Percentiles rank a stretch among this genome's conserved stretches.
These are phyloP conservation scores for Ailuropoda melanoleuca DNA, from an alignment of 2,113 vertebrate species.

Conservation along the genomic window DNA sequence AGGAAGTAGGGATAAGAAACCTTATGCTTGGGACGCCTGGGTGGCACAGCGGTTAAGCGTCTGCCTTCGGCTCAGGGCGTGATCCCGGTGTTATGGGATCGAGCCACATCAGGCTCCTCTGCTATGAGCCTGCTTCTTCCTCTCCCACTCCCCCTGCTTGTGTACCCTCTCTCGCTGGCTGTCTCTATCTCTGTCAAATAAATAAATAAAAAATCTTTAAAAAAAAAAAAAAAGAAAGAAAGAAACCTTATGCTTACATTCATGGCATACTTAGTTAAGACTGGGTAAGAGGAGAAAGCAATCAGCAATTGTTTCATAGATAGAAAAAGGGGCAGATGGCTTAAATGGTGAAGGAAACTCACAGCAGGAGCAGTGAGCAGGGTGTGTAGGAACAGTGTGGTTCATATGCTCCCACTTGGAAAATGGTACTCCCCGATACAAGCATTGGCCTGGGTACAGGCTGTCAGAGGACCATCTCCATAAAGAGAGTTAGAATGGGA, in stretches of 20 bases:
- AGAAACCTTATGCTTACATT: neutral
- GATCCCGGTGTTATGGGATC: no score
- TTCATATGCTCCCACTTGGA: neutral
- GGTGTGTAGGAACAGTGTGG: neutral
- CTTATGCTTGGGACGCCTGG: no score
- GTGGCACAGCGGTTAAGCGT: no score
- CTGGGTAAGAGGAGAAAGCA: neutral
- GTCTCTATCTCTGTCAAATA: no score
- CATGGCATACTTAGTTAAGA: neutral
- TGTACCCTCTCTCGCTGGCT: no score
- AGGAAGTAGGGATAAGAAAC: neutral
- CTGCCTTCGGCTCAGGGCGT: no score
- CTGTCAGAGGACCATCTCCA: neutral
- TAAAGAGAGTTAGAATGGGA: neutral
- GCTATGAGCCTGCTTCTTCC: no score
- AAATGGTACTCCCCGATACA: neutral
- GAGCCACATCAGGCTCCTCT: no score
- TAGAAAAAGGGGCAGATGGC: neutral
- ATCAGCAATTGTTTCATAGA: neutral
- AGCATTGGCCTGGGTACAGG: neutral
- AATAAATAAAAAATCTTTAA: no score
- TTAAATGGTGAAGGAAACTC: neutral
- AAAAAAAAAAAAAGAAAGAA: no score
- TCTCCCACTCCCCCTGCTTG: no score
- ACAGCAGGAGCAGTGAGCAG: neutral